A percentile compares a stretch with the other conserved stretches of the same genome.
phyloP scores from a whole-genome alignment of 2,113 vertebrate genomes.

The Callipepla californica region DNA sequence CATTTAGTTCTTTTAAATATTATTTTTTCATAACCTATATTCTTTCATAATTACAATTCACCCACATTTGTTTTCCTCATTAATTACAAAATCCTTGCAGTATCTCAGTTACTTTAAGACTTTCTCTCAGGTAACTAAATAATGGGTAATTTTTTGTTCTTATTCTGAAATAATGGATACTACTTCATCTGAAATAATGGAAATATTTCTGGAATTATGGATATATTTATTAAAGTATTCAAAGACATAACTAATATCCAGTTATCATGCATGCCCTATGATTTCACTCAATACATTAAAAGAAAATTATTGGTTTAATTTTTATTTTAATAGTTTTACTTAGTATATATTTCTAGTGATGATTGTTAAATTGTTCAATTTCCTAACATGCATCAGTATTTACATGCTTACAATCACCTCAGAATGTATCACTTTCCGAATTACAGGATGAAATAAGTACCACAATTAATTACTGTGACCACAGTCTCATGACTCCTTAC shows the following conservation, averaged over 20 bases:
- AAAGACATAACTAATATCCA: neutral
- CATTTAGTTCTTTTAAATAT: constrained; percentile 32
- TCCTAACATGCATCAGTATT: neutral
- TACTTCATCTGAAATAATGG: neutral
- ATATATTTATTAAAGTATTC: neutral
- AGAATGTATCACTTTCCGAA: neutral
- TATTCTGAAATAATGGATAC: constrained; percentile 3
- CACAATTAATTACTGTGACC: neutral
- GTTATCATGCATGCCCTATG: neutral
- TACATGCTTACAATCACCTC: neutral
- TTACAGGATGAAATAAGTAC: neutral
- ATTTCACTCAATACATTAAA: neutral
- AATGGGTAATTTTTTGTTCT: constrained; percentile 12
- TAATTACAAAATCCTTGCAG: constrained; percentile 20
- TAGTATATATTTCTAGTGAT: neutral
- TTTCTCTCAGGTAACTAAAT: constrained; percentile 26
- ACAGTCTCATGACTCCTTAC: neutral
- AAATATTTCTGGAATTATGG: neutral
- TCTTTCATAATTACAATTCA: constrained; percentile 37
- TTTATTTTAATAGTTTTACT: neutral
- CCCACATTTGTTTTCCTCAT: neutral
- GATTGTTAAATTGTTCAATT: neutral
- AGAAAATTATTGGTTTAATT: neutral
- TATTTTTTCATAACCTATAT: constrained; percentile 24
- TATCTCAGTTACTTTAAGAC: constrained; percentile 22